phyloP scores from a whole-genome alignment of 2,797 vertebrate species.

The Babyrousa celebensis region DNA sequence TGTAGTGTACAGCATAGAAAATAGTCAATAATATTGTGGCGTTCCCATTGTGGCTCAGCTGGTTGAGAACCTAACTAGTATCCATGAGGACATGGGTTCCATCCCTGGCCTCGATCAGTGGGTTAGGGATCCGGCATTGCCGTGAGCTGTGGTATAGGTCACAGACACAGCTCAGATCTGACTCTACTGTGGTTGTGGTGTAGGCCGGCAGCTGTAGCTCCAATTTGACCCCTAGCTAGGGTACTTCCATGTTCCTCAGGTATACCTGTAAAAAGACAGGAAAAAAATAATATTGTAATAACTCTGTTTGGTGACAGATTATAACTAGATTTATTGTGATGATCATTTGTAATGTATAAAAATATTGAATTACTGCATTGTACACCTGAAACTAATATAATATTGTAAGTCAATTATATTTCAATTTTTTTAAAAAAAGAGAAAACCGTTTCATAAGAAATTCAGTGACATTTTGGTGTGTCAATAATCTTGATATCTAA shows the following conservation, averaged over 20 bases:
- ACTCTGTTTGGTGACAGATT: not conserved
- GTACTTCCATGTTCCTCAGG: too few species aligned
- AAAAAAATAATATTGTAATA: not conserved
- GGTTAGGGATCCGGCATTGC: too few species aligned
- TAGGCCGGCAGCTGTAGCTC: too few species aligned
- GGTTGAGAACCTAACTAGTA: too few species aligned
- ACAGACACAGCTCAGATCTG: too few species aligned
- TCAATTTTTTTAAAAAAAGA: not conserved
- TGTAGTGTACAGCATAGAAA: not conserved
- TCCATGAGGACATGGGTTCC: too few species aligned
- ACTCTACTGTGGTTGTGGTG: too few species aligned
- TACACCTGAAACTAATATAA: not conserved
- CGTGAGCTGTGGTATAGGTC: too few species aligned
- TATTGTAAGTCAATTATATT: not conserved
- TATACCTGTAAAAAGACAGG: too few species aligned
- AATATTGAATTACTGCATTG: not conserved
- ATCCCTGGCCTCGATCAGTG: too few species aligned
- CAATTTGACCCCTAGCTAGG: too few species aligned
- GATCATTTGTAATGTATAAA: not conserved
- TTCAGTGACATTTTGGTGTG: conserved; percentile 14
- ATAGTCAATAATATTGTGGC: not conserved
- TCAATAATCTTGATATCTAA: conserved; percentile 28
- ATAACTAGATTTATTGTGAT: not conserved
- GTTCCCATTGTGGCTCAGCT: too few species aligned
- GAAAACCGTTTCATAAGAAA: conserved; percentile 32